These are phyloP conservation scores for Aspidiotus rigidus DNA, from an alignment of 2,888 invertebrate species.

Conservation along the genomic window DNA sequence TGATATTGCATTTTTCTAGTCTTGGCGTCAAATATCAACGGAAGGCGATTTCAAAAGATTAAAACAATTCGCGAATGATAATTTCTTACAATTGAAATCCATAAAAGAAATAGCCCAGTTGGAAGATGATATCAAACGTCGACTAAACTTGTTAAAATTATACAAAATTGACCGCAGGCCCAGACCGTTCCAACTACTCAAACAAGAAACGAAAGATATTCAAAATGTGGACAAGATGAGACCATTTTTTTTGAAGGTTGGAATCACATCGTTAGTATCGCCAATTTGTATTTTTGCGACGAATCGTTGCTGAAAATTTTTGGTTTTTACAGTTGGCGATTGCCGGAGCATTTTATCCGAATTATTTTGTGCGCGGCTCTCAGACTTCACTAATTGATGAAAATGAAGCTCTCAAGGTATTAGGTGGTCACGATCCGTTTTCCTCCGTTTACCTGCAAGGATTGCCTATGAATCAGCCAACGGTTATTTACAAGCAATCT, in stretches of 20 bases:
- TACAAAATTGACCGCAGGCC: not conserved
- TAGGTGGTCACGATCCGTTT: conserved; percentile 67
- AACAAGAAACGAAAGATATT: too few species aligned
- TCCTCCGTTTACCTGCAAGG: conserved; percentile 58
- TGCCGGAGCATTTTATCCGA: conserved; percentile 83
- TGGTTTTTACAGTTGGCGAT: conserved; percentile 36
- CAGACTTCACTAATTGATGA: conserved; percentile 53
- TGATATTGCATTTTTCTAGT: not conserved
- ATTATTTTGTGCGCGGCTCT: conserved; percentile 62
- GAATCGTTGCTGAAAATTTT: too few species aligned
- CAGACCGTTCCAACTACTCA: not conserved
- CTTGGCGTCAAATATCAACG: conserved; percentile 2
- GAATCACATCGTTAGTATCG: not conserved
- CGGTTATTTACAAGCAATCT: conserved; percentile 56
- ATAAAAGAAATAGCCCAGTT: conserved; percentile 63
- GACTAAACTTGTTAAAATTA: conserved; percentile 45
- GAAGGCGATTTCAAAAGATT: conserved; percentile 1
- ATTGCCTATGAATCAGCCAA: conserved; percentile 54
- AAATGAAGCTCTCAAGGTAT: conserved; percentile 53
- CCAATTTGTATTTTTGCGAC: too few species aligned
- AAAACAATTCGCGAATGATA: conserved; percentile 47
- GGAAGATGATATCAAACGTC: conserved; percentile 58
- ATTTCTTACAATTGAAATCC: conserved; percentile 61
- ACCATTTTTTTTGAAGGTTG: not conserved
- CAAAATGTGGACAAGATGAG: too few species aligned